Conservation (phyloP, 2,888 invertebrate species). For the Drosophila neonasuta region DNA sequence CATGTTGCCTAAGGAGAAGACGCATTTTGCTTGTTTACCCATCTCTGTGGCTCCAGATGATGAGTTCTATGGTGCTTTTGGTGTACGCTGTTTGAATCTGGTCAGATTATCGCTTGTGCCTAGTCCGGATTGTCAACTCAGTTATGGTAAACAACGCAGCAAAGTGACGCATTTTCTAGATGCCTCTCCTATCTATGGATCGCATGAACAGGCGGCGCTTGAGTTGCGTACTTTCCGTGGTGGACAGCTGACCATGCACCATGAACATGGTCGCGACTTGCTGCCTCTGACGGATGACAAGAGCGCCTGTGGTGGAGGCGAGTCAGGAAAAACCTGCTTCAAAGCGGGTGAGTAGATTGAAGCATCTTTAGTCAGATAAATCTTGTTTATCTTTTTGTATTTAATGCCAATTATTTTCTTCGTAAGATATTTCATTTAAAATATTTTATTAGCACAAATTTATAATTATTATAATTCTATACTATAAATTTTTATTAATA, state of each 20-base stretch:
- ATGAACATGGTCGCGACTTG: slow-evolving; percentile 86
- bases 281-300: slow-evolving; percentile 86
- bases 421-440: too few species aligned
- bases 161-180: slow-evolving; percentile 88
- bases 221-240: slow-evolving; percentile 85
- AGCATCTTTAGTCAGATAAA: background rate
- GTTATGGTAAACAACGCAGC: slow-evolving; percentile 87
- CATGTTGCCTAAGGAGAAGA: slow-evolving; percentile 83
- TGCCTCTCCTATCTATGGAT: slow-evolving; percentile 89
- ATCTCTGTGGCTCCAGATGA: slow-evolving; percentile 85
- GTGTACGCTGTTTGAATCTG: slow-evolving; percentile 88
- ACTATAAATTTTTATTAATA: too few species aligned
- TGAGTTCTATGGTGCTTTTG: slow-evolving; percentile 84
- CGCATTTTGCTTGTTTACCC: slow-evolving; percentile 88
- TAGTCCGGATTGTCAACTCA: slow-evolving; percentile 86
- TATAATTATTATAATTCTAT: too few species aligned
- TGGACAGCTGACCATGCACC: slow-evolving; percentile 86
- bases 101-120: slow-evolving; percentile 88
- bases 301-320: slow-evolving; percentile 85
- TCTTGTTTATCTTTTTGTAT: too few species aligned
- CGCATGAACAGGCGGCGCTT: slow-evolving; percentile 84
- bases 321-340: slow-evolving; percentile 86
- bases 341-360: slow-evolving; percentile 72
- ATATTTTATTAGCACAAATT: too few species aligned
- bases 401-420: too few species aligned